A percentile compares a stretch with the other conserved stretches of the same genome.
These are phyloP conservation scores for Ptychochromis oligacanthus DNA, from an alignment of 2,113 vertebrate genomes.

Conservation along the genomic window DNA sequence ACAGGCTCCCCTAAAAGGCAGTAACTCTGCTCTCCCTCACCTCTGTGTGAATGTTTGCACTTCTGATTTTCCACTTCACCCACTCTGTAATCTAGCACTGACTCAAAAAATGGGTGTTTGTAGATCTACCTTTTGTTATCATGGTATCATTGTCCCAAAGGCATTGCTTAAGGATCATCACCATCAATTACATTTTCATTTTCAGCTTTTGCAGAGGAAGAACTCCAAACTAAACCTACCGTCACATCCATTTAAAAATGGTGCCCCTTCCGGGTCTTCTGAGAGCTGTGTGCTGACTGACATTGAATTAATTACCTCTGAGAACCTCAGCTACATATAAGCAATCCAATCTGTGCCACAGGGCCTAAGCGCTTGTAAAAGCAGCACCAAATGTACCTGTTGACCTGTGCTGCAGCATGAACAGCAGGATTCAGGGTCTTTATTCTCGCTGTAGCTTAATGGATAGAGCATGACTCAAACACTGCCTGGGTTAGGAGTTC, in stretches of 20 bases:
- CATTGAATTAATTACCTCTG: slow-evolving; percentile 7
- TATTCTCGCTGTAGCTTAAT: slow-evolving; percentile 23
- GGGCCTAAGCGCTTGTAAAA: background rate
- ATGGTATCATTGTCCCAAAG: background rate
- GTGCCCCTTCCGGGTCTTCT: background rate
- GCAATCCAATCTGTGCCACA: background rate
- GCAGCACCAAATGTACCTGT: slow-evolving; percentile 1
- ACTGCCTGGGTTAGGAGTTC: background rate
- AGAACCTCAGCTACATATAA: background rate
- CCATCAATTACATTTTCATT: background rate
- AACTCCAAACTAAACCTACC: background rate
- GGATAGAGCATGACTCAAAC: slow-evolving; percentile 1
- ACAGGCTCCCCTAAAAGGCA: too few species aligned
- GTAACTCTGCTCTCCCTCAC: too few species aligned
- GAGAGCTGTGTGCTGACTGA: background rate
- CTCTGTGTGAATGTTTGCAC: too few species aligned
- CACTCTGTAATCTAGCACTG: too few species aligned
- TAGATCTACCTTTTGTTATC: background rate
- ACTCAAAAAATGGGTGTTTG: background rate
- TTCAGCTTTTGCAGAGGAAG: background rate
- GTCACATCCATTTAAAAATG: background rate
- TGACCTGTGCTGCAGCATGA: slow-evolving; percentile 4
- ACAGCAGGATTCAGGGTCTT: background rate
- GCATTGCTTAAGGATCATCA: background rate
- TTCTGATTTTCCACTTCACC: background rate